Conservation (phyloP, 23 tunicate species). For the Oikopleura vanhoeffeni region DNA sequence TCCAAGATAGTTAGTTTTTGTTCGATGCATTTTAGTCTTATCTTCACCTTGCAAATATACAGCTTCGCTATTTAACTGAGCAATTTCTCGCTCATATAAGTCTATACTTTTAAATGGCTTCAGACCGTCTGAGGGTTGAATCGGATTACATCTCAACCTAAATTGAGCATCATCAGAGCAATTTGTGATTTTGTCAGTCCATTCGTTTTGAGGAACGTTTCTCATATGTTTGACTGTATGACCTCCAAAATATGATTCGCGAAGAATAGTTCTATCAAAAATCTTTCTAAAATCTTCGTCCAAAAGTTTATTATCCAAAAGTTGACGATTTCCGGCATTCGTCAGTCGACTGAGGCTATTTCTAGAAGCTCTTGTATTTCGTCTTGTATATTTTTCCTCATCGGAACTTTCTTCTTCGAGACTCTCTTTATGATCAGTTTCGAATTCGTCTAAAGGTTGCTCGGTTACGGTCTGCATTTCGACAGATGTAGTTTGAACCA, state of each 20-base stretch:
- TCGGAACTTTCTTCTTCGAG: no score
- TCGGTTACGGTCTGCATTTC: background rate
- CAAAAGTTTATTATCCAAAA: background rate
- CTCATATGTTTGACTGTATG: background rate
- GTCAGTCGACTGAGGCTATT: no score
- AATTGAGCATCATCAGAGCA: background rate
- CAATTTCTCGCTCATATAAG: background rate
- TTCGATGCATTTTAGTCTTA: background rate
- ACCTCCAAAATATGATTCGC: background rate
- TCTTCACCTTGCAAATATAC: background rate
- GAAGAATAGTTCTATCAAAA: background rate
- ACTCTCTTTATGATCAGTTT: background rate
- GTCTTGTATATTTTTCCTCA: no score
- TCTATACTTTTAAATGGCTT: background rate
- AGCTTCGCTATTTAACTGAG: background rate
- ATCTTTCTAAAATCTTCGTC: background rate
- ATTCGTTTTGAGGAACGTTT: background rate
- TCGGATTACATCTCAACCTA: background rate
- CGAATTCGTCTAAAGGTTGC: background rate
- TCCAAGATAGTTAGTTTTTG: background rate
- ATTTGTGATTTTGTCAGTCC: background rate
- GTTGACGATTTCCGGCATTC: no score
- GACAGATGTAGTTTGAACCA: background rate
- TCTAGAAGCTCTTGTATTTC: no score
- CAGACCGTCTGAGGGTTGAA: background rate